Conservation (phyloP, 2,113 vertebrate genomes). For the Noturus placidus region DNA sequence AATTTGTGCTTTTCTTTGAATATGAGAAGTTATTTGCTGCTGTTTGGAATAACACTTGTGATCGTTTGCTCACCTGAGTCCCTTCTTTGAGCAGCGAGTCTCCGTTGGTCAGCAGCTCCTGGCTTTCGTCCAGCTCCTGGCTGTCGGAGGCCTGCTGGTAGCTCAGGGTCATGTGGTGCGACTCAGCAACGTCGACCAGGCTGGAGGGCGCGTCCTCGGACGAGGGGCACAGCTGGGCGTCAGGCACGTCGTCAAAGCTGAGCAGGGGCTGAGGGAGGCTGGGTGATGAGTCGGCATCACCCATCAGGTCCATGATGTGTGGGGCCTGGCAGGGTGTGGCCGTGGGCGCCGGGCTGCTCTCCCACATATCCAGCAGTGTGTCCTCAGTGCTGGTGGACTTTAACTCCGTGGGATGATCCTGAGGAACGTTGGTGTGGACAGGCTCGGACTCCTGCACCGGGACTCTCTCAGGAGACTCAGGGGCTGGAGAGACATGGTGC, state of each 20-base stretch:
- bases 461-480: slow-evolving; percentile 52
- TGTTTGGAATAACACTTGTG: not conserved
- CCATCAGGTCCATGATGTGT: slow-evolving; percentile 72
- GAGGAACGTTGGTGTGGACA: slow-evolving; percentile 69
- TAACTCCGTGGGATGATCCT: slow-evolving; percentile 60
- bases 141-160: slow-evolving; percentile 77
- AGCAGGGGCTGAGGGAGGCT: slow-evolving; percentile 75
- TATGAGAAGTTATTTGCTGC: not conserved
- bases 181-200: slow-evolving; percentile 73
- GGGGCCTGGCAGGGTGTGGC: slow-evolving; percentile 58
- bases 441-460: slow-evolving; percentile 69
- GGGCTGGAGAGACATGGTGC: slow-evolving; percentile 45
- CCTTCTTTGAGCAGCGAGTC: slow-evolving; percentile 88
- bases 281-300: slow-evolving; percentile 57
- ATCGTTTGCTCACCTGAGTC: slow-evolving; percentile 75
- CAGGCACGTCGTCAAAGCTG: slow-evolving; percentile 88
- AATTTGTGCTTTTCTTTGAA: not conserved
- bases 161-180: slow-evolving; percentile 76
- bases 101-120: slow-evolving; percentile 90
- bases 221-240: slow-evolving; percentile 75
- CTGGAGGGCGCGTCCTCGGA: slow-evolving; percentile 74
- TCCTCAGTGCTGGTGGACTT: slow-evolving; percentile 64
- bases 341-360: slow-evolving; percentile 60
- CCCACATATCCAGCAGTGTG: slow-evolving; percentile 85
- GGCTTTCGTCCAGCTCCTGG: slow-evolving; percentile 71